Percentiles rank a stretch among this genome's conserved stretches.
phyloP scores from a whole-genome alignment of 2,888 invertebrate genomes.

The Lasioglossum marginatum region DNA sequence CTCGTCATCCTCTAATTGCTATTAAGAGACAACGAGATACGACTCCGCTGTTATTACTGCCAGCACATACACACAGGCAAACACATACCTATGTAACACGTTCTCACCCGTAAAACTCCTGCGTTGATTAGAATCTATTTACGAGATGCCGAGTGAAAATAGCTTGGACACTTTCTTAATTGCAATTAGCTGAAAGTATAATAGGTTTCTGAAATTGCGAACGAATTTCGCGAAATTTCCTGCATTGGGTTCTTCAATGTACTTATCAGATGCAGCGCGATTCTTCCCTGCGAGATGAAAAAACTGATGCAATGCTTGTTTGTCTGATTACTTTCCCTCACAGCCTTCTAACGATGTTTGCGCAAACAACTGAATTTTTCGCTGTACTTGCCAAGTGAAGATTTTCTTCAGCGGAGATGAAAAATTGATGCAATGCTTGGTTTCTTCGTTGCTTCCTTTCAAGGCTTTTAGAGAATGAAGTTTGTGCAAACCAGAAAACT shows the following conservation, averaged over 20 bases:
- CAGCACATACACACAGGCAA: neutral
- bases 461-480: too few species aligned
- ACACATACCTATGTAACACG: conserved; percentile 22
- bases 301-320: neutral
- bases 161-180: neutral
- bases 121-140: conserved; percentile 6
- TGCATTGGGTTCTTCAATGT: neutral
- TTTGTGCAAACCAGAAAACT: too few species aligned
- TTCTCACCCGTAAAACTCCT: neutral
- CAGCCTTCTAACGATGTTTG: too few species aligned
- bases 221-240: neutral
- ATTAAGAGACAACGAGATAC: conserved; percentile 23
- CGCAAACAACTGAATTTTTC: too few species aligned
- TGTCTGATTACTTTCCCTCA: neutral
- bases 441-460: too few species aligned
- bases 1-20: conserved; percentile 28
- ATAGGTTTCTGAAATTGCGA: neutral
- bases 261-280: neutral
- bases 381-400: too few species aligned
- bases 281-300: neutral
- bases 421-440: too few species aligned
- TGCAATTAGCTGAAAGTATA: neutral
- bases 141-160: neutral
- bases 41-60: neutral
- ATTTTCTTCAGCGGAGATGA: too few species aligned